These are phyloP conservation scores for Gallinago undulata DNA, from an alignment of 2,113 vertebrate genomes.

Conservation along the genomic window DNA sequence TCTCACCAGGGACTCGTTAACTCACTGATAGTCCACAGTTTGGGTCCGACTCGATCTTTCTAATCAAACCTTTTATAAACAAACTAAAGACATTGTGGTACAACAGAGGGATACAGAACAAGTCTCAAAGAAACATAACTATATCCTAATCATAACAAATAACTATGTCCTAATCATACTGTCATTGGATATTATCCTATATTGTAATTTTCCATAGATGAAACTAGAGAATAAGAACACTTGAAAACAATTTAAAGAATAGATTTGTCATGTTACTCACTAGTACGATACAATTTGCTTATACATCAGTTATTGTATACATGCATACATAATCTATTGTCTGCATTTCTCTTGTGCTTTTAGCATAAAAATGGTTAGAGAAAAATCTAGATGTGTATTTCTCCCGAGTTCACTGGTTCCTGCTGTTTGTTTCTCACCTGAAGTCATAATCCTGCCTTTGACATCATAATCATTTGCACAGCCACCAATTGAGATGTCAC, in stretches of 20 bases:
- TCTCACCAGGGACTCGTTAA: neutral
- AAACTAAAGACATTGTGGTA: neutral
- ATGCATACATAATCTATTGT: neutral
- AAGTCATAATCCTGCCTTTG: constrained; percentile 65
- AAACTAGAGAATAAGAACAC: neutral
- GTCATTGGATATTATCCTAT: neutral
- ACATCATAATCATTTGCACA: constrained; percentile 68
- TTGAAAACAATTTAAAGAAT: neutral
- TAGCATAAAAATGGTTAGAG: constrained; percentile 18
- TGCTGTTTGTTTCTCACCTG: constrained; percentile 67
- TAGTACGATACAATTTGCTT: neutral
- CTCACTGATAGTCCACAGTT: neutral
- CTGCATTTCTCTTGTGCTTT: neutral
- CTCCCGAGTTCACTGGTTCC: constrained; percentile 47
- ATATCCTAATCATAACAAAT: no score
- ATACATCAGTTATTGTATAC: constrained; percentile 1
- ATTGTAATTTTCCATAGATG: neutral
- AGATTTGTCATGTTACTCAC: neutral
- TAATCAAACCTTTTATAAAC: neutral
- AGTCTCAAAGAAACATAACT: neutral
- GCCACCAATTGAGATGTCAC: constrained; percentile 68
- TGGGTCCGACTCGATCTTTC: neutral
- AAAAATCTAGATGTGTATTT: constrained; percentile 29
- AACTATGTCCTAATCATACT: neutral
- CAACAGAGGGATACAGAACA: neutral